These are phyloP conservation scores for Stenodema calcarata DNA, from an alignment of 2,888 invertebrate genomes.

Conservation along the genomic window DNA sequence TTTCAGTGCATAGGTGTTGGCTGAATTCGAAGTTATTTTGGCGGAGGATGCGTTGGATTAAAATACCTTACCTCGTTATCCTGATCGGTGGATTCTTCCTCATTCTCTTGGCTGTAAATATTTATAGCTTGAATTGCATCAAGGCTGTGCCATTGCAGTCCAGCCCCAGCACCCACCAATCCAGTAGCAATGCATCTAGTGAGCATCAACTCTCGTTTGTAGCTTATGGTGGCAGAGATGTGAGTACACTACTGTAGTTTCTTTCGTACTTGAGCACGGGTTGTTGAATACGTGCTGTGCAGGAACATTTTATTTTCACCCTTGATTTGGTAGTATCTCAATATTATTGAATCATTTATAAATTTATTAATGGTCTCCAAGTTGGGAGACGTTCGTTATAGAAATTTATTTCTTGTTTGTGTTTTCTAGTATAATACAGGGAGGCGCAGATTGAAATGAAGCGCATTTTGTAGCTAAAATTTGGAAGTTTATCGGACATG, in stretches of 20 bases:
- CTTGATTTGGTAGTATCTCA: too few species aligned
- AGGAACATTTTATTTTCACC: too few species aligned
- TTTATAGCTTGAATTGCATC: not conserved
- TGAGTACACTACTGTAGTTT: not conserved
- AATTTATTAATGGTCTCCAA: too few species aligned
- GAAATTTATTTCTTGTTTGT: too few species aligned
- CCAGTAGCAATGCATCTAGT: not conserved
- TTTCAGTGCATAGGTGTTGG: constrained; percentile 16
- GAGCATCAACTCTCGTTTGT: not conserved
- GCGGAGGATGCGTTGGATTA: not conserved
- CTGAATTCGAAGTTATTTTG: not conserved
- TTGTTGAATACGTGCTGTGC: too few species aligned
- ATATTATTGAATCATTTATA: too few species aligned
- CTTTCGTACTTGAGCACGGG: too few species aligned
- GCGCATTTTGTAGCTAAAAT: too few species aligned
- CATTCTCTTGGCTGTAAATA: not conserved
- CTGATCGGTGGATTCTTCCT: not conserved
- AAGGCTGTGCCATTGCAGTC: not conserved
- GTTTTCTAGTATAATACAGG: too few species aligned
- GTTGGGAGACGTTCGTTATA: too few species aligned
- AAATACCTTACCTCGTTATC: not conserved
- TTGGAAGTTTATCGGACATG: too few species aligned
- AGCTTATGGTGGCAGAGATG: constrained; percentile 1
- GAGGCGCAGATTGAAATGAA: too few species aligned
- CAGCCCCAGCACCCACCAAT: not conserved